Evolutionary conservation across 2,797 vertebrate species (phyloP), one percentile per base, ranked within the genome.

Genomic region (Sebastes miniatus): DNA sequence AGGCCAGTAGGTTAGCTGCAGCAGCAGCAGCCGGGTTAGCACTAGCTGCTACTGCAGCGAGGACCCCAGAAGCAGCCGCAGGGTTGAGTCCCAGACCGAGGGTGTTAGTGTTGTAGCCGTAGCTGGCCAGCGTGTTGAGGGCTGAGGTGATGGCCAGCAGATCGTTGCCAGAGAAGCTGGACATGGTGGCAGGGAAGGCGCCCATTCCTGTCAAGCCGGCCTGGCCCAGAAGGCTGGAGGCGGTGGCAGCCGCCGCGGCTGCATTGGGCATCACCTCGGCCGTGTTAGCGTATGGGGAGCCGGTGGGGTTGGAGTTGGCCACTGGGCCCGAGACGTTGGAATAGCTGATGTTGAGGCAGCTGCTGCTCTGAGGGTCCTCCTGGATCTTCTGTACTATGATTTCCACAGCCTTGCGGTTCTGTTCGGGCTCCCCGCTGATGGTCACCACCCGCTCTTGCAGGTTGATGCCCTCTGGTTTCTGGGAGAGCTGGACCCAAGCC

Each of bases 361-460:
- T 97, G 92, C 97, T 97, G 95, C 97, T 98, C 94, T 99, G 97
- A 14, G 97, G 97, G 87, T 98, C 97, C 93, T 99, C 97, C 94
- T 97, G 97, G 90, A 98, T 97, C 95, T 98, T 99, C 95, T 99
- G 97, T 14, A 99, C 97, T 83, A 99, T 99, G 95, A 97, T 97
- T 89, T 97, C 96, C 81, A 99, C 96, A 0, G 97, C 97, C 90
- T 97, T 97, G 89, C 97, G 97, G 95, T 98, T 97, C 94, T 99
- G 97, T 85, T 97, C 96, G 0, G 97, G 96, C 72, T 99, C 97
- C 0, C 97, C 97, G 76, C 98, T 99, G 92, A 99, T 97, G 73
- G 98, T 99, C 74, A 99, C 98, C 89, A 99, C 98, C 4, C 97
- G 96, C 87, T 99, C 97, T 91, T 99, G 97, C 80, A 99, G 96